Evolutionary conservation across 2,888 invertebrate genomes (phyloP), one percentile per base, ranked within the genome.

Genomic region (Barypeithes pellucidus): DNA sequence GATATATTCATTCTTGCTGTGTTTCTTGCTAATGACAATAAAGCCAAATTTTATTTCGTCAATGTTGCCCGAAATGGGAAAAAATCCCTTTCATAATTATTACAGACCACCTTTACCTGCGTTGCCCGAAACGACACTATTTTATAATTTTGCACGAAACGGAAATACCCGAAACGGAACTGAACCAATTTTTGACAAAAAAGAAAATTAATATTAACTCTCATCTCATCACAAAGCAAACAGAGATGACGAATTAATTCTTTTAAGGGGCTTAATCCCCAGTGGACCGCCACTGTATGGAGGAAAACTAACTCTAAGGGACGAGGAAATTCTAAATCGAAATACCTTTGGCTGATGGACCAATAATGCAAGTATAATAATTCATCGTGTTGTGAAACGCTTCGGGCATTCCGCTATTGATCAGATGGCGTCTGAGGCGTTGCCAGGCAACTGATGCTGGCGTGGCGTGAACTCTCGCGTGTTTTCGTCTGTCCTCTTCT

Each of bases 381-480:
- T 60, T 72, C 66, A 72, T 72, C 57, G 50, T 52, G 54, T 50
- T 69, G 61, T 61, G 62, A 54, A 61, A 60, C 33, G 69, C 60
- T 52, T 22, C 47, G 60, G 67, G 71, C 67, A 36, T 50, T 39
- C 67, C 78, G 79, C 80, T 83, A 84, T 84, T 80, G 84, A 84
- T 83, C 84, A 84, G 82, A 81, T 81, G 81, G 81, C 82, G 82
- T 84, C 83, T 83, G 82, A 80, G 78, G 77, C 78, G 84, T 83
- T 81, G 84, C 83, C 81, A 82, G 79, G 84, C 82, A 83, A 84
- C 54, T 33, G 54, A 57, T 33, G 18, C 77, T n/a, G 73, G 71
- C 66, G 71, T 74, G 75, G 63, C 72, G 65, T 16, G 18, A 54
- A 59, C 36, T 33, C 45, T 59, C 22, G 57, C 67, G 45, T 45